Base-by-base conservation (phyloP, 2,888 invertebrate genomes). In the Lasioglossum figueresi region DNA sequence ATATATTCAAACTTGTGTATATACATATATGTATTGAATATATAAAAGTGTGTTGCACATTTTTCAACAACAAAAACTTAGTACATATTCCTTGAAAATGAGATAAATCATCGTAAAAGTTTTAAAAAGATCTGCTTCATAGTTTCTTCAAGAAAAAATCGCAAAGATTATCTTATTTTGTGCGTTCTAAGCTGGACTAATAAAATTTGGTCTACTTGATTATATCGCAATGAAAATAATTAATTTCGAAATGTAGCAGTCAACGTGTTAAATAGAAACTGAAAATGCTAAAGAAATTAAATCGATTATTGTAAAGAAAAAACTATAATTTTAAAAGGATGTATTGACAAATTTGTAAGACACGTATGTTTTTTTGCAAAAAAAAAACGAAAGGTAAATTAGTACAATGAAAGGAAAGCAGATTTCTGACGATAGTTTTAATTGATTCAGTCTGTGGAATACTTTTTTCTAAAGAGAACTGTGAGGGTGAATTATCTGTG, bases 391-490 rank as follows among this genome's bases (percentile, higher is more conserved):
- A 12, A 8, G 8, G 70, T 23, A n/a, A 43, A 31, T 43, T 16
- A 45, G 10, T 34, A 37, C 5, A 40, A 31, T 19, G 70, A 19
- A 27, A 23, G 5, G 16, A 27, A 14, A 37, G 2, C 4, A 12
- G 27, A 76, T 76, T 78, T 68, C 43, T 1, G n/a, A 63, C 16
- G 27, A 27, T 72, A 78, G 59, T 59, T 76, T 85, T 73, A 81
- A 81, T 63, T 48, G 79, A 79, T 76, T 82, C 81, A 72, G 85
- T 79, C 76, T 79, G 27, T 12, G 48, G 31, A 68, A 19, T 52
- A 75, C 63, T 85, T 75, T 48, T 81, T 86, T 80, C 59, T 37
- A 68, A 72, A 81, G 40, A 63, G 34, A 68, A 70, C 45, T 73
- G 78, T 56, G 37, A 79, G 34, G 72, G 48, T 66, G 71, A 76